Base-by-base conservation (phyloP, 2,113 vertebrate genomes). In the Arizona elegans region DNA sequence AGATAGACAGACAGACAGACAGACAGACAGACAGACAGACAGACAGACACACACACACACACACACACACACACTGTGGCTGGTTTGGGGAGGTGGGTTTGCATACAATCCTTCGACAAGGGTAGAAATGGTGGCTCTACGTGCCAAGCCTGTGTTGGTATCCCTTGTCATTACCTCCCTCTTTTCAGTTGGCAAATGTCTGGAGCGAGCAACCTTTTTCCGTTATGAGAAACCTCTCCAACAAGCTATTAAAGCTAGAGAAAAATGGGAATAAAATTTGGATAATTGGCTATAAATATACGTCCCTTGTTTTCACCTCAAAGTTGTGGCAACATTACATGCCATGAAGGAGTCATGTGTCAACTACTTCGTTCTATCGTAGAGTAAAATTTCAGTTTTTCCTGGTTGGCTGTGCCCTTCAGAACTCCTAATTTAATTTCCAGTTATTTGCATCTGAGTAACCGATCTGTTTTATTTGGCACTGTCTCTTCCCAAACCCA, bases 401-500 rank as follows among this genome's bases (percentile, higher is more conserved):
- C 58, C 91, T 29, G 92, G 38, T 87, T 92, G 85, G 94, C 92
- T 91, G 93, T 92, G 52, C 43, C 95, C 89, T 95, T 50, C 95
- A 95, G 47, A 92, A 92, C 92, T 93, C 91, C 89, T 19, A 62
- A 90, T 86, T 95, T 95, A 93, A 96, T 94, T 96, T 95, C 89
- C 23, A 29, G 95, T 91, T 89, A 92, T 96, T 97, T 96, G 53
- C 94, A 91, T 94, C 75, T 91, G 86, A 92, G 88, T 96, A 95
- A 93, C 92, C 88, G 59, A 12, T 5, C 0, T 97, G 55, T 96
- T 97, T 96, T 94, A 5, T 92, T 97, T 97, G 96, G 95, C 95
- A 94, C 54, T 4, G 0, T 50, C 90, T 95, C 95, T 95, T 50
- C 94, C 90, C 94, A 96, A 96, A 92, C 92, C 90, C 94, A 85